Base-by-base conservation (phyloP, 2,888 invertebrate species). In the Drosophila glabriapex region DNA sequence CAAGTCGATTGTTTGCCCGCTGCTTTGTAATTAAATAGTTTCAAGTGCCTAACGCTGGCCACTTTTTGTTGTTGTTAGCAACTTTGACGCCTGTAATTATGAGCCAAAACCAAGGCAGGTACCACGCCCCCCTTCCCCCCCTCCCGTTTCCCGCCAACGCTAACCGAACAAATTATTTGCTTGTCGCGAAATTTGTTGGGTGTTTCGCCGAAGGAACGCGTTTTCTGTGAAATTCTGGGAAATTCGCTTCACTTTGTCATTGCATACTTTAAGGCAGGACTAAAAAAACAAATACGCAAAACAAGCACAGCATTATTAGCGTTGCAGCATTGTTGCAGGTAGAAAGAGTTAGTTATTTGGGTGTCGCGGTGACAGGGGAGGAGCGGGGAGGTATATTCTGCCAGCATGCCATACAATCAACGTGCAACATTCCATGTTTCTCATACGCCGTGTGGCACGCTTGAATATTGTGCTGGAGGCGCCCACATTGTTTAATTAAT, bases 1-100 rank as follows among this genome's bases (percentile, higher is more conserved):
- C 75, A 71, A 78, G 85, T 83, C 89, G 78, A 87, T 86, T 89
- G 86, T 89, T 87, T 87, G 81, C 72, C 73, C 69, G 80, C 70
- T 74, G 80, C 89, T 82, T 87, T 89, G 87, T 87, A 89, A 87
- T 87, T 87, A 85, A 85, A 85, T 87, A 87, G 87, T 89, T 87
- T 83, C 75, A 77, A 87, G 89, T 83, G 76, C 68, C 75, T 75
- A 35, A 43, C 76, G 84, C 74, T 80, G 76, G 78, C 86, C 87
- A 83, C 79, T 85, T 85, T 77, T 79, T 74, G 82, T 78, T 75
- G 82, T 82, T 85, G 78, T 76, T 82, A 82, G 82, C 87, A 85
- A 85, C 84, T 81, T 77, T 82, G 80, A 78, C 83, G 86, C 84
- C 78, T 88, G 89, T 82, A 83, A 89, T 86, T 85, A 82, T 76